Evolutionary conservation across 2,888 invertebrate genomes (phyloP).

Genomic region (Lathronympha strigana): DNA sequence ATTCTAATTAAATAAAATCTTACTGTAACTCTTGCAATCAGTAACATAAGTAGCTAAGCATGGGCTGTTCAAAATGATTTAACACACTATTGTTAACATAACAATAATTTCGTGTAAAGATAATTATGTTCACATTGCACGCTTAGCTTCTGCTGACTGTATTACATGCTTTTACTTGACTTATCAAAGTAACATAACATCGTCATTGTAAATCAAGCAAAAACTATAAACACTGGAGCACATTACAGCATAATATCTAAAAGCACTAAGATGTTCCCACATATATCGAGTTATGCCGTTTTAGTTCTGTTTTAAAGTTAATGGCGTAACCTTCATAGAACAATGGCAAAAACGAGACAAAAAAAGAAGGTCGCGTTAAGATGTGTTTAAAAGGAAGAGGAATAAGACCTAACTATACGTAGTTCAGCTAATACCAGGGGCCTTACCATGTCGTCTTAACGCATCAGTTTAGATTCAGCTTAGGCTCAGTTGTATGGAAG

Average conservation of each 20-base stretch:
- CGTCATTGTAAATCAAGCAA: slow-evolving; percentile 11
- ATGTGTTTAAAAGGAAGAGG: background rate
- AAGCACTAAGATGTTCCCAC: background rate
- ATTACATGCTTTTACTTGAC: no score
- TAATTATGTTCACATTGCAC: no score
- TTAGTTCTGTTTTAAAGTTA: background rate
- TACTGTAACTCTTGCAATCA: no score
- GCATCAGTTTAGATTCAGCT: no score
- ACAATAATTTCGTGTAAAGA: no score
- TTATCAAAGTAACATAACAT: slow-evolving; percentile 18
- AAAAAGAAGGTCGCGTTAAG: slow-evolving; percentile 19
- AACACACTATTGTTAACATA: no score
- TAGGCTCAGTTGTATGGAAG: no score
- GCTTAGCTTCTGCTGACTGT: no score
- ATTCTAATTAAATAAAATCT: no score
- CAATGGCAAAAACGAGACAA: slow-evolving; percentile 17
- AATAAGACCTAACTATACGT: background rate
- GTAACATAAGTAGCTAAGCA: no score
- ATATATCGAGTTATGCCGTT: background rate
- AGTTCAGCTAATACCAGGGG: background rate
- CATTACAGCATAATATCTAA: background rate
- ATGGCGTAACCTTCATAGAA: slow-evolving; percentile 31
- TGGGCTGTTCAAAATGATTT: no score
- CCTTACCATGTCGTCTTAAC: no score
- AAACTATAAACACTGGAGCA: slow-evolving; percentile 22